phyloP scores from a whole-genome alignment of 2,797 vertebrate species.

The Caiman crocodilus region DNA sequence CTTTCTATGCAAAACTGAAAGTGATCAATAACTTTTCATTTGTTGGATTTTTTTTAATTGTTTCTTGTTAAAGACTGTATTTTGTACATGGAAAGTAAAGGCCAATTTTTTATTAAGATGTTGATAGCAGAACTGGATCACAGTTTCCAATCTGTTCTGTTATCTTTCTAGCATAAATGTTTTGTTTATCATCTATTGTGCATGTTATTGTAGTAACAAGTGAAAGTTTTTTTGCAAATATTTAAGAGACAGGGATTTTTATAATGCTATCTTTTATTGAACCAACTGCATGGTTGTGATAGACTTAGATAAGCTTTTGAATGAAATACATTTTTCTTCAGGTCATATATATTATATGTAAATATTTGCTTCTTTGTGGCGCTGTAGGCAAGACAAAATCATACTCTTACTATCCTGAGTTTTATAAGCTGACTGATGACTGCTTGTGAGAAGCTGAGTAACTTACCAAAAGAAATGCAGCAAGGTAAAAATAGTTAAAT shows the following conservation, averaged over 20 bases:
- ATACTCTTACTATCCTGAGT: background rate
- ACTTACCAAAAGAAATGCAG: slow-evolving; percentile 16
- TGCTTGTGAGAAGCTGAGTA: background rate
- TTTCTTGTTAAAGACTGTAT: too few relatives aligned
- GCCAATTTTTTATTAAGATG: background rate
- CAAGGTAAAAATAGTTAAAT: slow-evolving; percentile 7
- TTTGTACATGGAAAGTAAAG: background rate
- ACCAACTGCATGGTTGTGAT: too few relatives aligned
- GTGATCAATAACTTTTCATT: accelerated
- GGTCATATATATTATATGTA: background rate
- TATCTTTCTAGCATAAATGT: background rate
- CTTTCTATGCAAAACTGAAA: background rate
- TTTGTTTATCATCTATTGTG: too few relatives aligned
- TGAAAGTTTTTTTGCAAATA: too few relatives aligned
- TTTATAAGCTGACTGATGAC: background rate
- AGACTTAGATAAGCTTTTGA: too few relatives aligned
- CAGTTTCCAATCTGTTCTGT: too few relatives aligned
- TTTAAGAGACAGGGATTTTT: too few relatives aligned
- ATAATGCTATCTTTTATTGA: too few relatives aligned
- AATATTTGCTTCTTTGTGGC: slow-evolving; percentile 11
- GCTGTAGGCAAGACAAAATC: background rate
- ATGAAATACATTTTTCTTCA: too few relatives aligned
- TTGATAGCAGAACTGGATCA: too few relatives aligned
- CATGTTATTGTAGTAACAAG: too few relatives aligned
- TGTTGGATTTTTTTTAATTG: too few relatives aligned